Evolutionary conservation across 2,113 vertebrate species (phyloP), one percentile per base, ranked within the genome.

Genomic region (Microcebus jonahi): DNA sequence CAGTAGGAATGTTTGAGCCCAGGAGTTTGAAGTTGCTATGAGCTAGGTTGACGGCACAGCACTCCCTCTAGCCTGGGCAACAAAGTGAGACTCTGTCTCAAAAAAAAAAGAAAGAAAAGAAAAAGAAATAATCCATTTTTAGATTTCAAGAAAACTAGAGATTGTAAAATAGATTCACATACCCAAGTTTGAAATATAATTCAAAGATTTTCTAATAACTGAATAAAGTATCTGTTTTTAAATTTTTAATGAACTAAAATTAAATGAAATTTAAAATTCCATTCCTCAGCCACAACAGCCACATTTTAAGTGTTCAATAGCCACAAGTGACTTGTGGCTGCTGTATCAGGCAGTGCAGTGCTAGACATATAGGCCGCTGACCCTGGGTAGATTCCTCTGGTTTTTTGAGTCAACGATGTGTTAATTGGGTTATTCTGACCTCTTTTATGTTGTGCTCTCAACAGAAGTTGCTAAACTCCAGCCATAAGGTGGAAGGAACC

Each of bases 191-290:
- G n/a, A 88, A 68, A 75, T 20, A 82, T 36, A 59, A 8, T 77
- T 55, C 59, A 50, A 57, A 57, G 7, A n/a, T 90, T 97, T 94
- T 67, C 77, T 91, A 70, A 82, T 70, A 76, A 77, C 55, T 61
- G 42, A 94, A 59, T 68, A 59, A 39, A 34, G 21, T 50, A 25
- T 45, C 57, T 70, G 3, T 42, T 90, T 73, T 90, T 94, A 61
- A 87, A 42, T 50, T 79, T 53, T 53, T 77, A 77, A 83, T 82
- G n/a, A 85, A 81, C 76, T 97, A 39, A 76, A 48, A 29, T 85
- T 79, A 53, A 53, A 50, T 67, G 14, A 50, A 88, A 90, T 73
- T 75, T 80, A 57, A 77, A 75, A 45, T 55, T 91, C 31, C 23
- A 0, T 57, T 68, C 63, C 57, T 59, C 23, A 25, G 42, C 31